Conservation (phyloP, 92 coral and sea anemone species). For the Plumapathes pennacea region DNA sequence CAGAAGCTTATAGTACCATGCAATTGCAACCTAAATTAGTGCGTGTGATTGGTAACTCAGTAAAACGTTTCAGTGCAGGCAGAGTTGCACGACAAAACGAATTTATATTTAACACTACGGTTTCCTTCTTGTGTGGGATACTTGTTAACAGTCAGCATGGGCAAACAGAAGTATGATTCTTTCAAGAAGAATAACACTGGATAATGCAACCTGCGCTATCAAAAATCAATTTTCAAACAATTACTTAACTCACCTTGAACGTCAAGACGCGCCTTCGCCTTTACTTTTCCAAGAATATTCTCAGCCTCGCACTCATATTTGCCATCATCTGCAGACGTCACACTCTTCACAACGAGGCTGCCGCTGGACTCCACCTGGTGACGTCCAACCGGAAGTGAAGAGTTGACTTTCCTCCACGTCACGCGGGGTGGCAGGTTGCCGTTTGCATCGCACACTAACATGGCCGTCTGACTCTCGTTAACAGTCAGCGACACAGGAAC, state of each 20-base stretch:
- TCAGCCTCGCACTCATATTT: conserved; percentile 20
- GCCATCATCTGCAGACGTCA: conserved; percentile 28
- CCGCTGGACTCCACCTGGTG: conserved; percentile 28
- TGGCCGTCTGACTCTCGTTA: conserved; percentile 42
- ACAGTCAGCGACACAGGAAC: conserved; percentile 27
- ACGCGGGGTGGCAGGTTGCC: conserved; percentile 56
- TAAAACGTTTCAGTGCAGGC: no score
- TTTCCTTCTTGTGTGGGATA: no score
- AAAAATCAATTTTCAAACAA: neutral
- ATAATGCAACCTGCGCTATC: no score
- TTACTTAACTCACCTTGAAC: conserved; percentile 9
- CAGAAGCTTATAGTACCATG: no score
- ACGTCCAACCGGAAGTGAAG: conserved; percentile 38
- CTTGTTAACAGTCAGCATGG: no score
- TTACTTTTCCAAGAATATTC: conserved; percentile 7
- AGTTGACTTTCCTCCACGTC: conserved; percentile 45
- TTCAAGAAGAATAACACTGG: no score
- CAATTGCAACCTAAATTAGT: no score
- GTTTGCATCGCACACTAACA: conserved; percentile 30
- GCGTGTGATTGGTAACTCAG: no score
- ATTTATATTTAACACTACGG: no score
- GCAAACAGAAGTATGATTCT: no score
- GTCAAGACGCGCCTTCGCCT: neutral
- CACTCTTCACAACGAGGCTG: conserved; percentile 28
- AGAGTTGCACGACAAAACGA: no score